Conservation (phyloP, 2,113 vertebrate species). For the Ia io region DNA sequence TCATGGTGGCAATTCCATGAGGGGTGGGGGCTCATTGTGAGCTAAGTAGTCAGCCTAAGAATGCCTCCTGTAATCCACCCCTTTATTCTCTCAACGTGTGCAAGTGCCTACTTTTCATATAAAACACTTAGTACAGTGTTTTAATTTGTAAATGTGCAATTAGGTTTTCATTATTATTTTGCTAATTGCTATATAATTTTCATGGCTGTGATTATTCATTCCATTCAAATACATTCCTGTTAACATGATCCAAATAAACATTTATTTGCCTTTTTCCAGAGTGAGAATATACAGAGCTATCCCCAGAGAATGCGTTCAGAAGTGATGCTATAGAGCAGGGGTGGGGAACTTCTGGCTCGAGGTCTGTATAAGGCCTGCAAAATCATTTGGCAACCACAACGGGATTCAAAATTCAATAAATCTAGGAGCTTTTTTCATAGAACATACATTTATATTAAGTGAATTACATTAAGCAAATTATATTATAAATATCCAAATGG, state of each 20-base stretch:
- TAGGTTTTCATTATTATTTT: not conserved
- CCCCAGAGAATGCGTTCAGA: not conserved
- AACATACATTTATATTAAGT: too few species aligned
- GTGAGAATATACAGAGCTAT: not conserved
- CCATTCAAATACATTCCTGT: not conserved
- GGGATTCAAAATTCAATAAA: too few species aligned
- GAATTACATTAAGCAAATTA: too few species aligned
- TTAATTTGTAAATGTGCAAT: not conserved
- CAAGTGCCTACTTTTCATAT: not conserved
- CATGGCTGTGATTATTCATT: not conserved
- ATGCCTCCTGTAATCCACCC: not conserved
- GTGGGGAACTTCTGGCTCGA: too few species aligned
- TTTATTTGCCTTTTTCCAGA: not conserved
- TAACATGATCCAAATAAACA: not conserved
- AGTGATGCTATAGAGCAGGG: not conserved
- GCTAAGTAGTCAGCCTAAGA: not conserved
- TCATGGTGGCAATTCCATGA: not conserved
- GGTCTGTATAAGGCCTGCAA: too few species aligned
- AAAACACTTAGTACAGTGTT: not conserved
- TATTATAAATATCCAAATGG: too few species aligned
- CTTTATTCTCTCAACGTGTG: not conserved
- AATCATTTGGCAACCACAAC: too few species aligned
- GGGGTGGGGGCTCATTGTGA: accelerated
- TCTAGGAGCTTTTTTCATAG: too few species aligned
- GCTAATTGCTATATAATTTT: not conserved